Base-by-base conservation (phyloP, 2,797 vertebrate genomes). In the Okamejei kenojei region DNA sequence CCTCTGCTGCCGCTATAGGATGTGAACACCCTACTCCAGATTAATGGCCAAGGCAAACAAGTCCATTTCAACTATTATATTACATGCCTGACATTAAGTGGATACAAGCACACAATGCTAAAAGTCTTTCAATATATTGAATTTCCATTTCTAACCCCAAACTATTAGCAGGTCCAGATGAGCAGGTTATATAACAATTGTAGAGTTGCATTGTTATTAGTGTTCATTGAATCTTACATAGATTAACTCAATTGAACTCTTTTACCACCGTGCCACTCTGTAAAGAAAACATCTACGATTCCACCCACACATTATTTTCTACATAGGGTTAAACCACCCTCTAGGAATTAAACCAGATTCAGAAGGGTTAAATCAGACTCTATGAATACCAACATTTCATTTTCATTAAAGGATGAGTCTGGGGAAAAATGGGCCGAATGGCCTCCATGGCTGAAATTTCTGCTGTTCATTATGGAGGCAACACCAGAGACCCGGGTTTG, bases 181-280 rank as follows among this genome's bases (percentile, higher is more conserved):
- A 86, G 17, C n/a, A 63, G 5, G 5, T n/a, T 63, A 63, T 63
- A 61, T 63, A 86, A 58, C 23, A 82, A 86, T 17, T 63, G 82
- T 10, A 63, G 54, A 86, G 82, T 63, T 63, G 58, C 58, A 63
- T 63, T 29, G 9, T 58, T 58, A 61, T 15, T 61, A 26, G 45
- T 26, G 58, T n/a, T 86, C n/a, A 86, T 86, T 63, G 54, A 86
- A 86, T 86, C 81, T 61, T 15, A 86, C 54, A 86, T 7, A 63
- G 63, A 86, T 63, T 17, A 61, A 29, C 29, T 86, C 32, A n/a
- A 86, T 86, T 86, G 54, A 86, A 86, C 2, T 68, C 2, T 82
- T 84, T 84, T 58, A 84, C 54, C 45, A 58, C 29, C 9, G 54
- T 84, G 23, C 26, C 13, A 23, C 26, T 61, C 26, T 10, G 26